These are phyloP conservation scores for Mystacides longicornis DNA, from an alignment of 2,888 invertebrate species.

Conservation along the genomic window DNA sequence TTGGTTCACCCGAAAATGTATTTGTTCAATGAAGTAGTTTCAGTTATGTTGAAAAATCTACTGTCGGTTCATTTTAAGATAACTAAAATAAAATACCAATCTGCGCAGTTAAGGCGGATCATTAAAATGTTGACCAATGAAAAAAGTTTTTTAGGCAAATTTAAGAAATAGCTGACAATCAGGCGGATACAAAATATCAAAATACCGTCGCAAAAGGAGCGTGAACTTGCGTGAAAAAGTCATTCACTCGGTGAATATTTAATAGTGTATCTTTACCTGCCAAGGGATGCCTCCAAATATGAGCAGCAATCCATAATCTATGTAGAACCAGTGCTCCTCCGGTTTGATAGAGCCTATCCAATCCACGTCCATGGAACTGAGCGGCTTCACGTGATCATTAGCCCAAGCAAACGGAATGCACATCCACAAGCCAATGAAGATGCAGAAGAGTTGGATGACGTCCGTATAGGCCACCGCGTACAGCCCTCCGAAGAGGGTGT, in stretches of 20 bases:
- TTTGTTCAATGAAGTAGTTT: no score
- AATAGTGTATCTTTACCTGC: conserved; percentile 70
- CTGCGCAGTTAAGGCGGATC: no score
- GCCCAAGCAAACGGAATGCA: conserved; percentile 94
- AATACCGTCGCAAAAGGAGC: no score
- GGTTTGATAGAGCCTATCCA: conserved; percentile 80
- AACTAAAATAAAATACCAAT: no score
- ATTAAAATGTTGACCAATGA: no score
- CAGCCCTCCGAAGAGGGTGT: conserved; percentile 95
- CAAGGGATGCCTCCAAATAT: conserved; percentile 96
- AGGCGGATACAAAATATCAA: no score
- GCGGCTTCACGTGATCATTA: conserved; percentile 75
- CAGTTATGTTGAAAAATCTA: no score
- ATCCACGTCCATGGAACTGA: conserved; percentile 75
- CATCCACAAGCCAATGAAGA: conserved; percentile 97
- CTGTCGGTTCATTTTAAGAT: no score
- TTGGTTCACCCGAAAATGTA: no score
- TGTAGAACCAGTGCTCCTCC: conserved; percentile 70
- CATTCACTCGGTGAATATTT: no score
- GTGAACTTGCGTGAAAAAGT: not conserved
- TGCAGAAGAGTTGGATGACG: conserved; percentile 96
- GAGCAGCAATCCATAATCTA: conserved; percentile 82
- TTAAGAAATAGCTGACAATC: no score
- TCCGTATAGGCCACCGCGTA: conserved; percentile 99
- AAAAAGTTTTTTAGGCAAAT: no score